Base-by-base conservation (phyloP, 2,113 vertebrate genomes). In the Oriolus oriolus region DNA sequence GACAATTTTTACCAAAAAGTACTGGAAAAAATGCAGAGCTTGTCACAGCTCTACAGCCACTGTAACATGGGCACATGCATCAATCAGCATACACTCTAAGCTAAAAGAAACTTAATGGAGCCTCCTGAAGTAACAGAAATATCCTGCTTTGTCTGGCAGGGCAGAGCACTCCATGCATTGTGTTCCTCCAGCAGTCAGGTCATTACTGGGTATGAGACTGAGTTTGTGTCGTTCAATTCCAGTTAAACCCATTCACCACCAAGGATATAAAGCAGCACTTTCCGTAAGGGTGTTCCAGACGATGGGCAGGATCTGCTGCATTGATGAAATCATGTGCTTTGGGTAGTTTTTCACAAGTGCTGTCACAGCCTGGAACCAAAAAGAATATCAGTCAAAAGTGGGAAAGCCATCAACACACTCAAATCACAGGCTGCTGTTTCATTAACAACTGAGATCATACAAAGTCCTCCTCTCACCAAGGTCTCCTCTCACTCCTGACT, bases 241-340 rank as follows among this genome's bases (percentile, higher is more conserved):
- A 56, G 52, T 30, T 18, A 17, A 77, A 87, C 9, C 21, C 30
- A 27, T 18, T 63, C 44, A 10, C 60, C 50, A 33, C 57, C 78
- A 98, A 99, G 99, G 99, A 99, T 99, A 99, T 99, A 99, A 99
- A 92, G 99, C 98, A 10, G 99, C 99, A 42, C 99, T 99, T 95
- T 99, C 99, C 1, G 99, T 99, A n/a, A 99, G 98, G 5, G 99
- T 99, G 68, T 99, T 99, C 99, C 99, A 99, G 14, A 99, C 99
- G 21, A 99, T 99, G 65, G 99, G 99, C 69, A 99, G 97, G 83
- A 99, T 99, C 95, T 99, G 99, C 95, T 99, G 99, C 99, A 99
- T 99, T 44, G 99, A 99, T 2, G 99, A 98, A 92, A 99, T 98
- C 99, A 99, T 99, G 93, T 99, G 99, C 97, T 99, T 99, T 3